Evolutionary conservation across 1,140 invertebrate genomes (phyloP).

Genomic region (Monomorium pharaonis): DNA sequence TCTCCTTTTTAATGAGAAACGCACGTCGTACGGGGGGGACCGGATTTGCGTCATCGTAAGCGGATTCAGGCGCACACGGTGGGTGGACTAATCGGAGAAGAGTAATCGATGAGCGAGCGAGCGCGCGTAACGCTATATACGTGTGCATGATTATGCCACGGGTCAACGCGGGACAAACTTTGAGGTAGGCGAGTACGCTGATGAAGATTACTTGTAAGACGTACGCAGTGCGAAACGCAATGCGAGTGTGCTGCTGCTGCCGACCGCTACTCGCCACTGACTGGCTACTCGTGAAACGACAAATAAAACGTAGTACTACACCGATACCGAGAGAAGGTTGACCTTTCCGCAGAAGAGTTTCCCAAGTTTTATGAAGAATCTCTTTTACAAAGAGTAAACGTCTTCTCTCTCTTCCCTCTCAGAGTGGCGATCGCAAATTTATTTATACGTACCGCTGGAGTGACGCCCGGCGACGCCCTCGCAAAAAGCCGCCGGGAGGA

Average conservation of each 20-base stretch:
- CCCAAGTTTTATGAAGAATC: not conserved
- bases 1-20: not conserved
- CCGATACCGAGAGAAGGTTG: too few species aligned
- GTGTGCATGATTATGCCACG: constrained; percentile 46
- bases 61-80: constrained; percentile 46
- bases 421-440: not conserved
- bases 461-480: not conserved
- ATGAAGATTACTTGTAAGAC: not conserved
- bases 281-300: too few species aligned
- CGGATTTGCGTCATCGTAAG: constrained; percentile 52
- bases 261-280: not conserved
- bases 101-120: constrained; percentile 46
- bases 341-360: not conserved
- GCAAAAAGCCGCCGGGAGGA: not conserved
- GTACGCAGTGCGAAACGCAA: not conserved
- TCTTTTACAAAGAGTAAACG: not conserved
- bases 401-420: not conserved
- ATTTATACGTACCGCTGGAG: not conserved
- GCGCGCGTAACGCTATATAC: constrained; percentile 9
- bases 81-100: constrained; percentile 45
- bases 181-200: not conserved
- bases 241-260: not conserved
- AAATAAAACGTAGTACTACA: too few species aligned
- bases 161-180: constrained; percentile 28
- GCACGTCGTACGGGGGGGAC: not conserved